Base-by-base conservation (phyloP, 2,888 invertebrate genomes). In the Caenorhabditis sp. region DNA sequence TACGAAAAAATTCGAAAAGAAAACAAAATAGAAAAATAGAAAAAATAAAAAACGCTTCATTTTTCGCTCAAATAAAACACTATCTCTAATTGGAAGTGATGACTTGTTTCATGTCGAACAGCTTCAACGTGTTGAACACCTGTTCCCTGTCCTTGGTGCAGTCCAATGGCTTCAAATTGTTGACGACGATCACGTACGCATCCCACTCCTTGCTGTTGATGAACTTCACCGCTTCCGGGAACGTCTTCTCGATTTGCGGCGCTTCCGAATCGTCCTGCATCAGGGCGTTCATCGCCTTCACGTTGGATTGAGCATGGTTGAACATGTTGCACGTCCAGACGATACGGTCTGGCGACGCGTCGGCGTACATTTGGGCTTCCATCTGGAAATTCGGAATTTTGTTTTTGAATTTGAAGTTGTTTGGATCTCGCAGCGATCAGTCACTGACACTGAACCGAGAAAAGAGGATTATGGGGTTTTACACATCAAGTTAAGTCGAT, bases 301-400 rank as follows among this genome's bases (percentile, higher is more conserved):
- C 51, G 0, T 61, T 44, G 18, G 20, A 9, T 47, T 78, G 44
- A 15, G 74, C 78, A 13, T 68, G 61, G 65, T 82, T 82, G 78
- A 82, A 79, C 2, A 82, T 61, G 58, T 82, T 40, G 51, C 82
- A 82, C 0, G 82, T 78, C 82, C 82, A 82, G 40, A 79, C 28
- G 40, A 82, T 68, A 11, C 82, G 37, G 51, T 82, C 82, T 15
- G 82, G 82, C 1, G 69, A 62, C 1, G 81, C 81, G 44, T 71
- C 81, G 0, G 62, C 24, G 64, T 77, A 82, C 40, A 68, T 50
- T 64, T 82, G 65, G 5, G 77, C 71, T 64, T 82, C 81, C 26
- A 60, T 47, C 80, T 80, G 65, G 6, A 79, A 70, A 50, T n/a
- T n/a, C n/a, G n/a, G n/a, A n/a, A n/a, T n/a, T n/a, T n/a, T n/a